Evolutionary conservation across 2,113 vertebrate genomes (phyloP), one percentile per base, ranked within the genome.

Genomic region (Limnothrissa miodon): DNA sequence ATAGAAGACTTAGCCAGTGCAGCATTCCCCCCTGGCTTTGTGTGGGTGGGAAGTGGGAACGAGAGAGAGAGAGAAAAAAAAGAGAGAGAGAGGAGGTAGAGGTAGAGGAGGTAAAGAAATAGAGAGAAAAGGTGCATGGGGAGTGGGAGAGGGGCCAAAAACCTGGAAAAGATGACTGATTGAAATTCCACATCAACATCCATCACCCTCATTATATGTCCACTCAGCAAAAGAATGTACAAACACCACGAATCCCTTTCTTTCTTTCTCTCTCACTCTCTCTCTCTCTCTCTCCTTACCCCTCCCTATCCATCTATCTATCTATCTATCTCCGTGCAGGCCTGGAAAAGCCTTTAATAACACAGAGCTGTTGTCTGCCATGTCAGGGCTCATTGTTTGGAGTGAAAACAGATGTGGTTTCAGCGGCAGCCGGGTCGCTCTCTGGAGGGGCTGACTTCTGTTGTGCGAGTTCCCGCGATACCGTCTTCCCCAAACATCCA

Each of bases 371-470:
- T 90, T 91, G 92, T 90, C 92, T 92, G 92, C 89, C 88, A 87
- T 86, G 89, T 89, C 81, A 88, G 86, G 85, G 86, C 92, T 93
- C 92, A 93, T 94, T 94, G 93, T 93, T 92, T 93, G 91, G 91
- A 95, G 91, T 93, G 85, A 93, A 95, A 95, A 92, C 94, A 95
- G 93, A 95, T 95, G 94, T 94, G 93, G 90, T 90, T 90, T 90
- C 88, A 86, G 87, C 89, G 86, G 84, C 83, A 84, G 29, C 83
- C 80, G 87, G 85, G 9, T 82, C 66, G 53, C 79, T 83, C 83
- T 78, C 83, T 79, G 45, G 56, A 59, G 80, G 84, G 88, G 85
- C 88, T 87, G 83, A 83, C 89, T 87, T 81, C 89, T 85, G 91
- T 92, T 90, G 87, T 90, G 87, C 91, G 90, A 85, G 87, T 56